phyloP scores from a whole-genome alignment of 2,888 invertebrate species.

The Drosophila nr. fundita region DNA sequence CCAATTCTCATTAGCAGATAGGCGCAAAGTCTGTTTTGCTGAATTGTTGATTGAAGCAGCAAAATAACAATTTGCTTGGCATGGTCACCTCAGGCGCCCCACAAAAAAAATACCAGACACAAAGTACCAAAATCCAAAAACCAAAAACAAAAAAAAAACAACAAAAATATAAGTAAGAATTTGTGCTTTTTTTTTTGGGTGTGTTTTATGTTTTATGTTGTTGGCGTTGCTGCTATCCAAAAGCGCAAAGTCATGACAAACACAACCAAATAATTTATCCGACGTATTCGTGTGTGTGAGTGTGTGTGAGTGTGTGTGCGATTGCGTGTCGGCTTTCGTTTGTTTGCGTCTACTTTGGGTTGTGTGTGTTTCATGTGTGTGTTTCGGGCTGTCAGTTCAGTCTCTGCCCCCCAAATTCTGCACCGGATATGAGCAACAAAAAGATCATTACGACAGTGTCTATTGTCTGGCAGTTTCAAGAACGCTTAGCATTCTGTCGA shows the following conservation, averaged over 20 bases:
- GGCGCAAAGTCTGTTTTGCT: constrained; percentile 1
- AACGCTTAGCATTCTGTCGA: constrained; percentile 63
- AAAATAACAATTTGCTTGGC: constrained; percentile 53
- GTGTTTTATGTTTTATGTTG: constrained; percentile 12
- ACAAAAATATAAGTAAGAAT: not conserved
- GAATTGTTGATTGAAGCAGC: constrained; percentile 42
- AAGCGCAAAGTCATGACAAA: constrained; percentile 74
- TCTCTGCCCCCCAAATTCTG: not conserved
- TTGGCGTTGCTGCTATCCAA: constrained; percentile 21
- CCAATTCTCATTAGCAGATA: constrained; percentile 17
- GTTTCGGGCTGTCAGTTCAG: constrained; percentile 28
- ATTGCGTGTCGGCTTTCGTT: constrained; percentile 12
- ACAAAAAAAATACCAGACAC: not conserved
- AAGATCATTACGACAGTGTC: constrained; percentile 68
- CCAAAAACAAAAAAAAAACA: constrained; percentile 1
- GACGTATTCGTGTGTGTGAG: constrained; percentile 10
- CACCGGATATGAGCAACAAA: constrained; percentile 52
- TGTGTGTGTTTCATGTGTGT: constrained; percentile 13
- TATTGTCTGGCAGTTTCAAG: constrained; percentile 71
- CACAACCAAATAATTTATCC: constrained; percentile 15
- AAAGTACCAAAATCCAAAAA: not conserved
- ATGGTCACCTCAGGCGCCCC: not conserved
- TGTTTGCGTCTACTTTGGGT: constrained; percentile 28
- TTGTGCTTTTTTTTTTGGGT: not conserved
- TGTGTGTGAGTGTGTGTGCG: constrained; percentile 14